Conservation (phyloP, 1,140 invertebrate species). For the Amyelois transitella region DNA sequence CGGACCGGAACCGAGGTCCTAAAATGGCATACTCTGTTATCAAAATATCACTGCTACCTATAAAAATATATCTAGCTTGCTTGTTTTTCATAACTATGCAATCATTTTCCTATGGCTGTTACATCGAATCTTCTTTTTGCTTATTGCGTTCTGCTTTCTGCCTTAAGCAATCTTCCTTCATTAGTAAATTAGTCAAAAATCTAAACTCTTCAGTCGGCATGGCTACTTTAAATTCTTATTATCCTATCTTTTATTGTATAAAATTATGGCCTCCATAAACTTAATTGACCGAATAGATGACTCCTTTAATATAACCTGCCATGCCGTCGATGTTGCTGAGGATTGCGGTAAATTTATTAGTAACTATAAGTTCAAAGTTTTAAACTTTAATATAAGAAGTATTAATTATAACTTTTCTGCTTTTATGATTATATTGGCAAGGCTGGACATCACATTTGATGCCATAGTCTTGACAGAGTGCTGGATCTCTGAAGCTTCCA, state of each 20-base stretch:
- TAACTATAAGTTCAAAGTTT: not conserved
- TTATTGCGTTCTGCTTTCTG: too few relatives aligned
- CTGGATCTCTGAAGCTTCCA: not conserved
- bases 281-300: not conserved
- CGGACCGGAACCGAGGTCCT: not conserved
- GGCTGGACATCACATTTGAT: not conserved
- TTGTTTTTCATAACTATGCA: too few relatives aligned
- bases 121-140: too few relatives aligned
- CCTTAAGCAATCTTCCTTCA: not conserved
- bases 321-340: not conserved
- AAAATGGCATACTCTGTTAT: too few relatives aligned
- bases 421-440: not conserved
- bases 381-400: not conserved
- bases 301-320: not conserved
- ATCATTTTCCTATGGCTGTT: too few relatives aligned
- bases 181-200: not conserved
- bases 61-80: too few relatives aligned
- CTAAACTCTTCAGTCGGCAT: not conserved
- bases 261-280: not conserved
- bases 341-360: not conserved
- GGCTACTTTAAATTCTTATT: not conserved
- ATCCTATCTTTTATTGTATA: not conserved
- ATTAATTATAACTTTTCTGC: not conserved
- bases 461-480: not conserved
- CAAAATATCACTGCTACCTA: too few relatives aligned